These are phyloP conservation scores for Tamandua tetradactyla DNA, from an alignment of 2,797 vertebrate species.

Conservation along the genomic window DNA sequence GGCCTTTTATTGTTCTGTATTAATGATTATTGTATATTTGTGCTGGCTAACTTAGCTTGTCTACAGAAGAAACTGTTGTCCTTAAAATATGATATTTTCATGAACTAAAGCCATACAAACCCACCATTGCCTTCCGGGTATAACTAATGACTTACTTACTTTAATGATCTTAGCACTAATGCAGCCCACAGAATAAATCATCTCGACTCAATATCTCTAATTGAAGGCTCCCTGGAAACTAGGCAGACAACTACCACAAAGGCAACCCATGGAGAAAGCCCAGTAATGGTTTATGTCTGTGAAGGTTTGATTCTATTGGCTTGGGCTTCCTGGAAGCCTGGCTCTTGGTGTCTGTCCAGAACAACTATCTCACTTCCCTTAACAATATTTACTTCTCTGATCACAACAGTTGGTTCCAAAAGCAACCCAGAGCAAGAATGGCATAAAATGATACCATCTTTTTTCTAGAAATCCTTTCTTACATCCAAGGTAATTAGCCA, in stretches of 20 bases:
- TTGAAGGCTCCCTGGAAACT: conserved; percentile 20
- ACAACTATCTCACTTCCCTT: not conserved
- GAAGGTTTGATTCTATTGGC: not conserved
- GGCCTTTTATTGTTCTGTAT: conserved; percentile 49
- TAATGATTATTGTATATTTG: conserved; percentile 73
- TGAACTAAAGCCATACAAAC: conserved; percentile 62
- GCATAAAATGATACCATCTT: not conserved
- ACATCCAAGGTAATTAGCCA: not conserved
- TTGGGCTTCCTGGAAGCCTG: not conserved
- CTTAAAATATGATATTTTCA: conserved; percentile 77
- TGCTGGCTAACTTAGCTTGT: conserved; percentile 63
- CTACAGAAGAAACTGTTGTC: conserved; percentile 68
- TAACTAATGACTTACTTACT: conserved; percentile 76
- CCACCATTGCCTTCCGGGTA: not conserved
- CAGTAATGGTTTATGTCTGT: not conserved
- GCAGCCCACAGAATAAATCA: conserved; percentile 52
- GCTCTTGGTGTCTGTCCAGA: not conserved
- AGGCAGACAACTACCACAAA: not conserved
- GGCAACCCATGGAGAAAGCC: not conserved
- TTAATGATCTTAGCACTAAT: conserved; percentile 65
- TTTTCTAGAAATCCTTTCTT: conserved; percentile 32
- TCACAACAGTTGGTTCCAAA: not conserved
- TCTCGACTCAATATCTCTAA: conserved; percentile 66
- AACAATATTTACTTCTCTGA: conserved; percentile 21
- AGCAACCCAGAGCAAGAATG: not conserved